A percentile compares a stretch with the other conserved stretches of the same genome.
phyloP scores from a whole-genome alignment of 1,140 invertebrate genomes.

The Probaryconus sp. region DNA sequence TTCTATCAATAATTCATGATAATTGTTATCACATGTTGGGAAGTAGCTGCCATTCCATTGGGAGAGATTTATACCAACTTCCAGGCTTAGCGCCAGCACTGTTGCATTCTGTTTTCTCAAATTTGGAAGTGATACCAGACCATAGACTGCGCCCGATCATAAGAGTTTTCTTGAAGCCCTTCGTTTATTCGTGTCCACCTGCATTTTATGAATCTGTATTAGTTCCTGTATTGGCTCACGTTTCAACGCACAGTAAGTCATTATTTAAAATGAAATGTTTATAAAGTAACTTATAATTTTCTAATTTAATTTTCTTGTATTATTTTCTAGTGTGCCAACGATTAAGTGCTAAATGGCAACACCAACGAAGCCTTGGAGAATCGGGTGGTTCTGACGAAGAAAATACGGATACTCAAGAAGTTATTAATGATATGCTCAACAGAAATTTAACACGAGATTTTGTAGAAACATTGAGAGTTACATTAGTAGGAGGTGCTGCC shows the following conservation, averaged over 20 bases:
- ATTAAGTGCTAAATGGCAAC: slow-evolving; percentile 87
- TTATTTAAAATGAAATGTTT: not conserved
- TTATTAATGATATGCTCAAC: slow-evolving; percentile 92
- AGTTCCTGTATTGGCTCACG: slow-evolving; percentile 86
- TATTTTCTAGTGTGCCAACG: slow-evolving; percentile 84
- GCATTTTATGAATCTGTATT: slow-evolving; percentile 86
- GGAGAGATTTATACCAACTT: slow-evolving; percentile 89
- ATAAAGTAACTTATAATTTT: not conserved
- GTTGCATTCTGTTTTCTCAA: slow-evolving; percentile 83
- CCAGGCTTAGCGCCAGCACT: slow-evolving; percentile 82
- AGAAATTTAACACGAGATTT: slow-evolving; percentile 92
- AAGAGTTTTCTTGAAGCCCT: slow-evolving; percentile 90
- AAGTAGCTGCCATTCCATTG: slow-evolving; percentile 85
- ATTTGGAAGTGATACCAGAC: slow-evolving; percentile 86
- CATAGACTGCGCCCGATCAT: slow-evolving; percentile 89
- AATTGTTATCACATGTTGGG: slow-evolving; percentile 88
- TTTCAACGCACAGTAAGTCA: slow-evolving; percentile 86
- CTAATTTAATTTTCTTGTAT: not conserved
- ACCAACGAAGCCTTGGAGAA: slow-evolving; percentile 86
- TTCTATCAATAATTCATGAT: slow-evolving; percentile 84
- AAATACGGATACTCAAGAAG: slow-evolving; percentile 89
- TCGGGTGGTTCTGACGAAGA: slow-evolving; percentile 87
- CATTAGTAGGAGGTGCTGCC: slow-evolving; percentile 79
- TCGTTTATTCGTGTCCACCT: slow-evolving; percentile 90
- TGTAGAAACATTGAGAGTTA: slow-evolving; percentile 88